A percentile compares a stretch with the other conserved stretches of the same genome.
Evolutionary conservation across 2,113 vertebrate species (phyloP).

Genomic region (Myrmophylax atrothorax): DNA sequence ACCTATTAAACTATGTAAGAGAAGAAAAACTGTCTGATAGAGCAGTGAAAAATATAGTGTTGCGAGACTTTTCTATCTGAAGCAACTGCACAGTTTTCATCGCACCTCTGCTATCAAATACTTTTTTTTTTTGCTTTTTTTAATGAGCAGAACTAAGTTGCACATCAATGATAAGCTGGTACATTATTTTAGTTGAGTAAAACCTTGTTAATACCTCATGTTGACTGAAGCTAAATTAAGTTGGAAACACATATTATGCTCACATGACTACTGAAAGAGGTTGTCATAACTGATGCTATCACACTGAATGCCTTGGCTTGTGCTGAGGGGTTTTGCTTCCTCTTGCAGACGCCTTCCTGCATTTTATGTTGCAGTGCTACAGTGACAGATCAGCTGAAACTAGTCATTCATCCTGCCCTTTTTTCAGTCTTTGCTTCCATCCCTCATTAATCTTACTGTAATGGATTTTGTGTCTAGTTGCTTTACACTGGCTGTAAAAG

Average conservation of each 20-base stretch:
- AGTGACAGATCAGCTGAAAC: conserved; percentile 33
- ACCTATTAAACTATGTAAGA: not conserved
- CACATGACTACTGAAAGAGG: conserved; percentile 11
- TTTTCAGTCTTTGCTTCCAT: not conserved
- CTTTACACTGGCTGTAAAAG: conserved; percentile 40
- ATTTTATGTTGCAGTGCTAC: conserved; percentile 30
- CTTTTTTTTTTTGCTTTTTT: not conserved
- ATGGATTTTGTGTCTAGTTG: conserved; percentile 54
- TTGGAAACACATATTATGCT: not conserved
- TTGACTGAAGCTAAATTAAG: conserved; percentile 38
- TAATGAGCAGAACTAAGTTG: not conserved
- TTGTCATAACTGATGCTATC: conserved; percentile 56
- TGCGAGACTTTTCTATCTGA: not conserved
- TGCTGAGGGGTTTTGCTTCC: conserved; percentile 23
- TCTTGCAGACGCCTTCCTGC: not conserved
- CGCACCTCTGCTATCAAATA: not conserved
- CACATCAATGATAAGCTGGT: not conserved
- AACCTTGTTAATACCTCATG: not conserved
- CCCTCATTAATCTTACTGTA: conserved; percentile 42
- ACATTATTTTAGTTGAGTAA: not conserved
- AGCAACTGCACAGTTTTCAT: not conserved
- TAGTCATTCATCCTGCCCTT: not conserved
- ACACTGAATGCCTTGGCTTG: not conserved
- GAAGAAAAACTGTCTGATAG: not conserved
- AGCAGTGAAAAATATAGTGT: not conserved